A percentile compares a stretch with the other conserved stretches of the same genome.
Evolutionary conservation across 2,888 invertebrate genomes (phyloP).

Genomic region (Xylophagus ater): DNA sequence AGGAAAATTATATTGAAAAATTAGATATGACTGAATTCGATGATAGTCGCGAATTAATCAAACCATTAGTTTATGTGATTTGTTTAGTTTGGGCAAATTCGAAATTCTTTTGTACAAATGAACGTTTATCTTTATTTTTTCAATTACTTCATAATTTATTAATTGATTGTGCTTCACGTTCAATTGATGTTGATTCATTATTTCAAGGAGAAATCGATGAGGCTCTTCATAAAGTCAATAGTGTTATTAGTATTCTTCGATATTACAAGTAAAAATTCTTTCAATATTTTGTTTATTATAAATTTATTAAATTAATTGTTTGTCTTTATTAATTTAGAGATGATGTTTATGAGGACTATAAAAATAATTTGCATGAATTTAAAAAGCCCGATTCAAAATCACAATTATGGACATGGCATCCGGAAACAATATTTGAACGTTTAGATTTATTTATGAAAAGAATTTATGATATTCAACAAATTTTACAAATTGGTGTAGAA

Average conservation of each 20-base stretch:
- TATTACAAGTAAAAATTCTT: slow-evolving; percentile 44
- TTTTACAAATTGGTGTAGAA: slow-evolving; percentile 68
- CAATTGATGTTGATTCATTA: slow-evolving; percentile 65
- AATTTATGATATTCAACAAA: slow-evolving; percentile 50
- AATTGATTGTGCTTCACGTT: slow-evolving; percentile 59
- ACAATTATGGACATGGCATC: slow-evolving; percentile 65
- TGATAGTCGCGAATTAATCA: slow-evolving; percentile 47
- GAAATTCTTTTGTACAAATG: slow-evolving; percentile 56
- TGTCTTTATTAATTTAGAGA: slow-evolving; percentile 22
- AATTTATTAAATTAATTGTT: background rate
- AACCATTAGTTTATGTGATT: slow-evolving; percentile 65
- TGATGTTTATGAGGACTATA: slow-evolving; percentile 42
- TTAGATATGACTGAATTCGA: slow-evolving; percentile 60
- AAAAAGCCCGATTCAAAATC: slow-evolving; percentile 31
- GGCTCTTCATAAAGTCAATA: slow-evolving; percentile 48
- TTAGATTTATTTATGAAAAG: slow-evolving; percentile 52
- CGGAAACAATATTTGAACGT: slow-evolving; percentile 57
- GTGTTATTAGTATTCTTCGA: slow-evolving; percentile 42
- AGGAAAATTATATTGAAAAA: slow-evolving; percentile 50
- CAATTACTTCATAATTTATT: slow-evolving; percentile 71
- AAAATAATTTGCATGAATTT: slow-evolving; percentile 35
- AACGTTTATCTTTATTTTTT: slow-evolving; percentile 58
- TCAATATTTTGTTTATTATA: background rate
- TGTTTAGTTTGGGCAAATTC: slow-evolving; percentile 81
- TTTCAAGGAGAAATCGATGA: slow-evolving; percentile 82